These are phyloP conservation scores for Clostera curtula DNA, from an alignment of 2,888 invertebrate genomes.

Conservation along the genomic window DNA sequence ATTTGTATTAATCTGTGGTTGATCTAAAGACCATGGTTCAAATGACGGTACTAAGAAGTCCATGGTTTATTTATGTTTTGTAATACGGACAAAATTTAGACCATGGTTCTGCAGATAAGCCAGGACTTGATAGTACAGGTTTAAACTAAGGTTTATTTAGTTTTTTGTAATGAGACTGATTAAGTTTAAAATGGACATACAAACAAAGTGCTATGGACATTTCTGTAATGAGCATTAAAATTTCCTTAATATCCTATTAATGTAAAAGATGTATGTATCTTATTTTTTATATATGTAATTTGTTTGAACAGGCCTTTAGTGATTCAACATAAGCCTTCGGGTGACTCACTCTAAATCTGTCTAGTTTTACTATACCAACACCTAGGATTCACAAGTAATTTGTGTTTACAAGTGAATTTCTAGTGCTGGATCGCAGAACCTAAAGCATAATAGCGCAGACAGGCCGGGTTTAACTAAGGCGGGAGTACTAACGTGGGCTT, in stretches of 20 bases:
- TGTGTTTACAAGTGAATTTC: conserved; percentile 25
- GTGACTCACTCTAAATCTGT: conserved; percentile 54
- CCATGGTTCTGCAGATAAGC: no score
- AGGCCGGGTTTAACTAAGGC: conserved; percentile 4
- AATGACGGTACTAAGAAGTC: no score
- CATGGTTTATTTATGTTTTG: no score
- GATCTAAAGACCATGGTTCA: no score
- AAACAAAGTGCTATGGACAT: no score
- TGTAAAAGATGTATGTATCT: neutral
- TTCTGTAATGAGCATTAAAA: neutral
- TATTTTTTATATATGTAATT: neutral
- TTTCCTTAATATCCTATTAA: neutral
- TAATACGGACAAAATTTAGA: no score
- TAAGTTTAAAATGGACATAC: no score
- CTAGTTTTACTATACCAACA: conserved; percentile 51
- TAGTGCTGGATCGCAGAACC: no score
- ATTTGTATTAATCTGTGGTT: no score
- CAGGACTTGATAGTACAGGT: no score
- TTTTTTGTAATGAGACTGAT: no score
- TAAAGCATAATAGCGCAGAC: neutral
- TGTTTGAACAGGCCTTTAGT: conserved; percentile 67
- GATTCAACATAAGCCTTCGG: conserved; percentile 33
- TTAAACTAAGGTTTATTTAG: no score
- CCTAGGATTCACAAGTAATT: conserved; percentile 22
- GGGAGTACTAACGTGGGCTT: conserved; percentile 83